Evolutionary conservation across 2,888 invertebrate species (phyloP).

Genomic region (Blastobasis lacticolella): DNA sequence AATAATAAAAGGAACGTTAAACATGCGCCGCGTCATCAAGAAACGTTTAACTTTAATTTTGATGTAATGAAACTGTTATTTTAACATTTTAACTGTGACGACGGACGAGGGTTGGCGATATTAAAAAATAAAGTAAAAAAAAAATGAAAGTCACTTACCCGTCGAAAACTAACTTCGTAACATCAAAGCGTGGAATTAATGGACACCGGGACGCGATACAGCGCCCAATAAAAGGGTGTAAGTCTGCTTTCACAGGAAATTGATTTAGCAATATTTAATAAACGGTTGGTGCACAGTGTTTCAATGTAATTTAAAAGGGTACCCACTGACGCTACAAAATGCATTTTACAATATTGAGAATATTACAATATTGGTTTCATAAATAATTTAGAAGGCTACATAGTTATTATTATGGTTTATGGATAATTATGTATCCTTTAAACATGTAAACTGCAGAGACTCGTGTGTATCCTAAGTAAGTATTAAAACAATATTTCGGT

Average conservation of each 20-base stretch:
- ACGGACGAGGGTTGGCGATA: slow-evolving; percentile 9
- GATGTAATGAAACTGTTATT: background rate
- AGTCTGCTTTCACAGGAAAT: background rate
- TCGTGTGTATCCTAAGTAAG: too few species aligned
- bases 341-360: too few species aligned
- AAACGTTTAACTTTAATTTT: background rate
- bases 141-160: slow-evolving; percentile 34
- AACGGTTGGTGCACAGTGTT: too few species aligned
- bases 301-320: too few species aligned
- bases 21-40: background rate
- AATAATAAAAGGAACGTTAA: background rate
- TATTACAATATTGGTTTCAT: too few species aligned
- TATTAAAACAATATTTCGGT: too few species aligned
- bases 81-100: slow-evolving; percentile 2
- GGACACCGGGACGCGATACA: slow-evolving; percentile 15
- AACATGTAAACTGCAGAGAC: too few species aligned
- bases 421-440: too few species aligned
- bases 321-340: too few species aligned
- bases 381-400: too few species aligned
- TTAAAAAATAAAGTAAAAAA: slow-evolving; percentile 11
- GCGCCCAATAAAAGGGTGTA: slow-evolving; percentile 6
- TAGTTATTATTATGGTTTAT: too few species aligned
- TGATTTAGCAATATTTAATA: too few species aligned
- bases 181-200: slow-evolving; percentile 37
- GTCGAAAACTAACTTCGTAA: slow-evolving; percentile 21